phyloP scores from a whole-genome alignment of 2,888 invertebrate genomes.

The Leptopilina myrica region DNA sequence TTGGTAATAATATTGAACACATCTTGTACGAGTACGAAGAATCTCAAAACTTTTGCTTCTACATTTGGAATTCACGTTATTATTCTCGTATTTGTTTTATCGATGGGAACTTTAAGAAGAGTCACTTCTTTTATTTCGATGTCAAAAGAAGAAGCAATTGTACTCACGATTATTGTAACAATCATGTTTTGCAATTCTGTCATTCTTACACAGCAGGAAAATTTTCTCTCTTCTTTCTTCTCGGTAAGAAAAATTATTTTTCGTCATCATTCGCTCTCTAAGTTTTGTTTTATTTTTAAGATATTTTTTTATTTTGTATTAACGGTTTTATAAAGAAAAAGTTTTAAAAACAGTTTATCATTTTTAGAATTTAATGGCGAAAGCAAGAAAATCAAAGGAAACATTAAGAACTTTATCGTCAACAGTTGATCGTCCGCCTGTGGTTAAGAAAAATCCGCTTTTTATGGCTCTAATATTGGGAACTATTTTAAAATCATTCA shows the following conservation, averaged over 20 bases:
- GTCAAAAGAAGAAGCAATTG: slow-evolving; percentile 25
- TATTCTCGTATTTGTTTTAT: slow-evolving; percentile 8
- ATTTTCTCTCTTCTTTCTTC: not conserved
- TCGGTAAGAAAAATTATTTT: not conserved
- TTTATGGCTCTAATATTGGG: not conserved
- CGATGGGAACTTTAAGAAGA: slow-evolving; percentile 3
- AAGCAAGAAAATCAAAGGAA: slow-evolving; percentile 24
- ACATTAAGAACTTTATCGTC: slow-evolving; percentile 20
- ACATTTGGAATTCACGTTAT: not conserved
- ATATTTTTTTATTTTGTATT: no score
- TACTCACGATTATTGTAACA: slow-evolving; percentile 6
- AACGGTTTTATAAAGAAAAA: no score
- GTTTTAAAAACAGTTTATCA: not conserved
- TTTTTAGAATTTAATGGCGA: slow-evolving; percentile 1
- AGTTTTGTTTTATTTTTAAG: not conserved
- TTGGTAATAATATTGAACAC: slow-evolving; percentile 5
- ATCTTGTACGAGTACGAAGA: not conserved
- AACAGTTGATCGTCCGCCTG: not conserved
- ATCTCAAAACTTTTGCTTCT: not conserved
- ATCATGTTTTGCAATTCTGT: slow-evolving; percentile 26
- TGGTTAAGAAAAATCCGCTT: not conserved
- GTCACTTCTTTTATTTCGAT: slow-evolving; percentile 25
- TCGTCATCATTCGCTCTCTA: no score
- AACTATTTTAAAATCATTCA: slow-evolving; percentile 6
- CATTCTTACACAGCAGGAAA: slow-evolving; percentile 3